phyloP scores from a whole-genome alignment of 1,140 invertebrate species.

The Rhyzopertha dominica region DNA sequence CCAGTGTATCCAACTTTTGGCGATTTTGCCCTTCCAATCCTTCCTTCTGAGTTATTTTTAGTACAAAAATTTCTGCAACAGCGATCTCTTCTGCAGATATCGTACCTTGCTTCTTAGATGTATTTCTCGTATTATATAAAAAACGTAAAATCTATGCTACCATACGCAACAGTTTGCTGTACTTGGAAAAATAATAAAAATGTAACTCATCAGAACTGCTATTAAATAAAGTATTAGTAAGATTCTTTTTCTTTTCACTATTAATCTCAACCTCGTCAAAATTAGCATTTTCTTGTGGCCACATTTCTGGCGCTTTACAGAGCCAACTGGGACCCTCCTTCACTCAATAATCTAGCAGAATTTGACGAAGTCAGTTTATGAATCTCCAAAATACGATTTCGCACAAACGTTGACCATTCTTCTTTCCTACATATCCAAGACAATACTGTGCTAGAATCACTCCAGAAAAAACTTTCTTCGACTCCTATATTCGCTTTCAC shows the following conservation, averaged over 20 bases:
- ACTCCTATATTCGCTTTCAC: not conserved
- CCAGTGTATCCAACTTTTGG: constrained; percentile 15
- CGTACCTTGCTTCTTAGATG: constrained; percentile 12
- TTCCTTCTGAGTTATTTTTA: constrained; percentile 23
- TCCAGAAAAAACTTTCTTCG: constrained; percentile 23
- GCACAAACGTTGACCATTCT: constrained; percentile 18
- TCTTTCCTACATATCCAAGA: constrained; percentile 32
- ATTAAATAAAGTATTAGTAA: not conserved
- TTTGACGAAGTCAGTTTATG: not conserved
- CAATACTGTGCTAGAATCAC: constrained; percentile 37
- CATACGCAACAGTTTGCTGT: constrained; percentile 32
- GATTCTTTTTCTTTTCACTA: not conserved
- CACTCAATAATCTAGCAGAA: constrained; percentile 29
- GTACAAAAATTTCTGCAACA: constrained; percentile 23
- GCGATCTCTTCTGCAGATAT: constrained; percentile 24
- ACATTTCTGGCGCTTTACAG: not conserved
- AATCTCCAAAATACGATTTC: constrained; percentile 36
- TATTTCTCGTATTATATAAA: constrained; percentile 23
- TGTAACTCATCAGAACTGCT: constrained; percentile 2
- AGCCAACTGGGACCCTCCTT: constrained; percentile 5
- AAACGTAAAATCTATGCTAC: constrained; percentile 31
- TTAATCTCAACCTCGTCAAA: constrained; percentile 11
- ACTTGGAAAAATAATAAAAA: constrained; percentile 24
- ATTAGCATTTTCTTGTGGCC: not conserved
- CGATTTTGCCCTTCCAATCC: constrained; percentile 9